These are phyloP conservation scores for Octopus sinensis DNA, from an alignment of 1,140 invertebrate species.

Conservation along the genomic window DNA sequence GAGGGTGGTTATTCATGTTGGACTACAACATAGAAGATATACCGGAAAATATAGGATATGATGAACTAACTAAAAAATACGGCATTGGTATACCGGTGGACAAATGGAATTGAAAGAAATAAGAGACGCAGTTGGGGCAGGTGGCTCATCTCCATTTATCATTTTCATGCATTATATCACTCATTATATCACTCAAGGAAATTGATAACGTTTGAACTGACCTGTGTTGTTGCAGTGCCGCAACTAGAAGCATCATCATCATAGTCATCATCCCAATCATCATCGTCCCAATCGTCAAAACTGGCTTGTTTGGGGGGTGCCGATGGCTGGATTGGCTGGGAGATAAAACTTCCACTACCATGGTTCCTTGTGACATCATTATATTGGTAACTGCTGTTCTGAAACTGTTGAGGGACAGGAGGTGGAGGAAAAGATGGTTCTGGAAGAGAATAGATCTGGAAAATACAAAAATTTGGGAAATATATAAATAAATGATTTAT, in stretches of 20 bases:
- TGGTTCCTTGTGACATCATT: constrained; percentile 10
- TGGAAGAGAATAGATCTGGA: constrained; percentile 44
- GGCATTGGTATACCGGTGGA: no score
- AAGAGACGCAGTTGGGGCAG: no score
- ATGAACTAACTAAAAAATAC: no score
- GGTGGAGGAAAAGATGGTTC: constrained; percentile 61
- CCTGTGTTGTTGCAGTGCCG: constrained; percentile 30
- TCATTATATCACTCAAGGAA: constrained; percentile 34
- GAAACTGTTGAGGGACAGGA: constrained; percentile 41
- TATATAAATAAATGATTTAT: no score
- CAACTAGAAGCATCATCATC: constrained; percentile 67
- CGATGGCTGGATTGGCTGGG: constrained; percentile 19
- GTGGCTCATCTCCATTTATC: no score
- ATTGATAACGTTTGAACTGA: neutral
- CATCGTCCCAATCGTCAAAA: constrained; percentile 76
- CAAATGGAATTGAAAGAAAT: no score
- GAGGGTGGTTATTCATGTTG: no score
- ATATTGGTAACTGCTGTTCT: neutral
- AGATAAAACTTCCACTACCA: constrained; percentile 8
- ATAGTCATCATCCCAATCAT: constrained; percentile 87
- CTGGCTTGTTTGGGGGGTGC: constrained; percentile 28
- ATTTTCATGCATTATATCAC: no score
- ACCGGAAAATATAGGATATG: no score
- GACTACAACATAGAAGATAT: no score
- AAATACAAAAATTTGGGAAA: constrained; percentile 9